Evolutionary conservation across 2,797 vertebrate species (phyloP).

Genomic region (Lacerta bilineata): DNA sequence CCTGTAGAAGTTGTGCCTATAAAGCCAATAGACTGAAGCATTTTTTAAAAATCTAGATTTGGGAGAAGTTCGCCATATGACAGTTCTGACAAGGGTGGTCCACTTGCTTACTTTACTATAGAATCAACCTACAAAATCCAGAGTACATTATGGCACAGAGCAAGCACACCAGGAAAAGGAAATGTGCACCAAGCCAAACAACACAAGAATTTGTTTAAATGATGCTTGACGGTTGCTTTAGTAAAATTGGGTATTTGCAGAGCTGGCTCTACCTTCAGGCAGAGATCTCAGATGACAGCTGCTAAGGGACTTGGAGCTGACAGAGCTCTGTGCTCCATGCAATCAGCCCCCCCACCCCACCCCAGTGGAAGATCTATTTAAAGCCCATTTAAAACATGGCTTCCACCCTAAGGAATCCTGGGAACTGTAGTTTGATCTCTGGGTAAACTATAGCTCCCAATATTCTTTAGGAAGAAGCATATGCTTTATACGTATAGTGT

Average conservation of each 20-base stretch:
- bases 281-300: background rate
- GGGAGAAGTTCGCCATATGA: background rate
- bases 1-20: background rate
- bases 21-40: background rate
- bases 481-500: too few relatives aligned
- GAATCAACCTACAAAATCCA: background rate
- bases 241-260: background rate
- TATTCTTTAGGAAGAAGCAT: too few relatives aligned
- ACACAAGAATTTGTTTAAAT: background rate
- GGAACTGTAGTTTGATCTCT: too few relatives aligned
- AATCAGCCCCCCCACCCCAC: too few relatives aligned
- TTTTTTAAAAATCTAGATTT: background rate
- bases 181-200: background rate
- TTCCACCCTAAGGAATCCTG: too few relatives aligned
- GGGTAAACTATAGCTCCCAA: too few relatives aligned
- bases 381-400: too few relatives aligned
- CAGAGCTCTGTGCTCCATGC: too few relatives aligned
- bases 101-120: background rate
- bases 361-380: too few relatives aligned
- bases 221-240: background rate
- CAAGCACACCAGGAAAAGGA: background rate
- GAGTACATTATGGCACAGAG: background rate
- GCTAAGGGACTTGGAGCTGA: too few relatives aligned
- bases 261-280: background rate
- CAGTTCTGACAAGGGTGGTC: background rate